Evolutionary conservation across 2,113 vertebrate genomes (phyloP).

Genomic region (Asarcornis scutulata): DNA sequence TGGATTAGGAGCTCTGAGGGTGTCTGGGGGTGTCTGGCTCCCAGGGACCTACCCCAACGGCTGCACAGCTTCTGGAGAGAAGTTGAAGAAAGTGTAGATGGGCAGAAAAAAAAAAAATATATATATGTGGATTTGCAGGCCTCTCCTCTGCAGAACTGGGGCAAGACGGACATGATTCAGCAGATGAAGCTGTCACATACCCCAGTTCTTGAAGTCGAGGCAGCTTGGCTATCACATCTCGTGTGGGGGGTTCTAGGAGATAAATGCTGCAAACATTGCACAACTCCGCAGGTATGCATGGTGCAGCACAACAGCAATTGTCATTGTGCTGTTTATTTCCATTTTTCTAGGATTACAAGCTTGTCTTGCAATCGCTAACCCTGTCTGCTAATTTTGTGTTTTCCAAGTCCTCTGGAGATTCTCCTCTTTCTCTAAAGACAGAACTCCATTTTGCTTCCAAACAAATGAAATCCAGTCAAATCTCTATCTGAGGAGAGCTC

Average conservation of each 20-base stretch:
- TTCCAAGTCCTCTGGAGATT: background rate
- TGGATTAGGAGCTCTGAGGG: background rate
- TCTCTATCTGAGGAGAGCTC: background rate
- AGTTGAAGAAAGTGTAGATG: background rate
- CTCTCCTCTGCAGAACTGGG: background rate
- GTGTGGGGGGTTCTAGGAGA: background rate
- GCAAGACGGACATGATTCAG: background rate
- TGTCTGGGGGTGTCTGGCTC: background rate
- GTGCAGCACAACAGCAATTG: background rate
- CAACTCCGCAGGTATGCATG: background rate
- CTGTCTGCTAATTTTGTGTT: background rate
- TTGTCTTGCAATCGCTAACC: background rate
- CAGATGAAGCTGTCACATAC: background rate
- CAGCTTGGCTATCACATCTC: background rate
- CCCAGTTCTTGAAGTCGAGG: background rate
- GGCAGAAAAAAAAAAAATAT: background rate
- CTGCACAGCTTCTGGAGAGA: background rate
- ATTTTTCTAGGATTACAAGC: background rate
- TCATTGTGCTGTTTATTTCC: background rate
- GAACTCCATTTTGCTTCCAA: background rate
- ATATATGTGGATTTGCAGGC: background rate
- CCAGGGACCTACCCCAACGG: background rate
- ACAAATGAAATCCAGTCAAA: background rate
- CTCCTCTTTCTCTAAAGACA: background rate
- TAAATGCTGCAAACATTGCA: background rate